Evolutionary conservation across 2,113 vertebrate species (phyloP).

Genomic region (Tragulus kanchil): DNA sequence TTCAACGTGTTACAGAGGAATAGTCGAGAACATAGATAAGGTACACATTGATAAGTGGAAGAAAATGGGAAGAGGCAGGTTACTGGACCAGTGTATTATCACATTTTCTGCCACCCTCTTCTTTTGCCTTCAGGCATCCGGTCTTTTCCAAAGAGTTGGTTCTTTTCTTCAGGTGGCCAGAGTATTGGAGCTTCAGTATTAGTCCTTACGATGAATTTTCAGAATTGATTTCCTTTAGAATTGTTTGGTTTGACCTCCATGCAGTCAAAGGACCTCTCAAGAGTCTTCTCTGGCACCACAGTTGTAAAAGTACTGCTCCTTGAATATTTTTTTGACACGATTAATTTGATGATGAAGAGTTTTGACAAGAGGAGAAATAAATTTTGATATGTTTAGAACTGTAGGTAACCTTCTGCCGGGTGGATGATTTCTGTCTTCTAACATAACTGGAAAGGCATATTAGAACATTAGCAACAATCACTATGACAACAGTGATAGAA

Average conservation of each 20-base stretch:
- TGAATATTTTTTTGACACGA: slow-evolving; percentile 1
- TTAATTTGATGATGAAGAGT: slow-evolving; percentile 47
- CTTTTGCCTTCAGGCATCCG: not conserved
- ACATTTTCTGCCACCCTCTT: not conserved
- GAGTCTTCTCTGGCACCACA: not conserved
- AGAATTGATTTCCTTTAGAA: not conserved
- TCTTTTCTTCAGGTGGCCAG: not conserved
- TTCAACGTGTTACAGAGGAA: not conserved
- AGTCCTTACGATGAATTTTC: not conserved
- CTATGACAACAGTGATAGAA: slow-evolving; percentile 17
- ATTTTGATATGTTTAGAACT: slow-evolving; percentile 27
- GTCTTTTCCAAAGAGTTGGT: not conserved
- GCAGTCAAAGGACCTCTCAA: not conserved
- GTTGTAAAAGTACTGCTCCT: not conserved
- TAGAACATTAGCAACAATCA: not conserved
- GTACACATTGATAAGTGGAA: not conserved
- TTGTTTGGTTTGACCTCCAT: not conserved
- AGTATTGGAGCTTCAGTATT: not conserved
- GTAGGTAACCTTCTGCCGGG: not conserved
- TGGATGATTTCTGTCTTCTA: not conserved
- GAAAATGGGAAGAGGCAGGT: not conserved
- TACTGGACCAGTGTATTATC: not conserved
- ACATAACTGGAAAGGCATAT: not conserved
- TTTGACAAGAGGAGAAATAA: slow-evolving; percentile 11
- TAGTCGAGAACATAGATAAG: not conserved